Conservation (phyloP, 2,113 vertebrate species). For the Acrocephalus arundinaceus region DNA sequence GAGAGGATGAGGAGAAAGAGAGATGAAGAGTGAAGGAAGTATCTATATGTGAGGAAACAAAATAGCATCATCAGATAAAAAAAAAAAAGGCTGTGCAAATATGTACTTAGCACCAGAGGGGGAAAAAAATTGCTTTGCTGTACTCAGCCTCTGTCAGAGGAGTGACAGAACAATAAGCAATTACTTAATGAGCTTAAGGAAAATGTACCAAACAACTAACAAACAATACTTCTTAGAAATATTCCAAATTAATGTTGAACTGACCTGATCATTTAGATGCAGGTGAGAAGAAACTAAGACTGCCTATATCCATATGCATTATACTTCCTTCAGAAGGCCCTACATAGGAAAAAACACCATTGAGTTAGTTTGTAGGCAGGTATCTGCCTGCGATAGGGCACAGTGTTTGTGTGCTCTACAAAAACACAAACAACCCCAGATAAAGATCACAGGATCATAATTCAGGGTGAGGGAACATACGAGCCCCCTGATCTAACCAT, state of each 20-base stretch:
- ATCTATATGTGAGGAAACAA: background rate
- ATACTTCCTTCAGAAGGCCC: background rate
- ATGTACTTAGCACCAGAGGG: fast-evolving
- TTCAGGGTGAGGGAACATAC: background rate
- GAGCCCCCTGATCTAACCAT: background rate
- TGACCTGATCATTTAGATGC: background rate
- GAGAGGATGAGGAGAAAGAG: background rate
- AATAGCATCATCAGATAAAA: background rate
- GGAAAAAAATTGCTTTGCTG: background rate
- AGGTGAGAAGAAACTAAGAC: background rate
- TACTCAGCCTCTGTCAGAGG: background rate
- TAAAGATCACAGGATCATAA: background rate
- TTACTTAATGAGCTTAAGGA: background rate
- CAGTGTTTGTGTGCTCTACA: background rate
- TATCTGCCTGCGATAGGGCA: background rate
- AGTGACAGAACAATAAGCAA: background rate
- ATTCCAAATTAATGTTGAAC: background rate
- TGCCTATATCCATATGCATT: background rate
- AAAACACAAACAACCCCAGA: background rate
- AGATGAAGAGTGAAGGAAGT: background rate
- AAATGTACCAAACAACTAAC: background rate
- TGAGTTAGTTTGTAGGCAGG: background rate
- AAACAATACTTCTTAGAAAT: background rate
- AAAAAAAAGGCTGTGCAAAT: background rate
- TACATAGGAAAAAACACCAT: background rate